Base-by-base conservation (phyloP, 2,888 invertebrate genomes). In the Ormyrus pomaceus region DNA sequence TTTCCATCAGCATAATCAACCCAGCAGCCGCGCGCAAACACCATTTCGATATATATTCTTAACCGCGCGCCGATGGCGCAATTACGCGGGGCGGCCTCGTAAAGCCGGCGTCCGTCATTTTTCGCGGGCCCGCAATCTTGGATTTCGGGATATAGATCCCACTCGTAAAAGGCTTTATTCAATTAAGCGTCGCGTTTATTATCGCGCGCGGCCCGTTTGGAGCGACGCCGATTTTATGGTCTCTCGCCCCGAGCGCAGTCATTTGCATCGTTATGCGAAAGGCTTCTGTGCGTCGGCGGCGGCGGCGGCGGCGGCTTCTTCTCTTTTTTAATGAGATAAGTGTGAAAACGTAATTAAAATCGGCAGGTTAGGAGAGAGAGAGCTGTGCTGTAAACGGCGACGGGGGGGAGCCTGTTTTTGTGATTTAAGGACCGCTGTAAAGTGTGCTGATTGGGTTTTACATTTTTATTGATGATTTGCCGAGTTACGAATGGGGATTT, bases 141-240 rank as follows among this genome's bases (percentile, higher is more conserved):
- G 50, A 72, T 59, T 65, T 71, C 58, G 77, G 66, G 59, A 34
- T 3, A 3, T 3, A 3, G 45, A n/a, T n/a, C 10, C 6, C 7
- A 46, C 70, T 74, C 64, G 73, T 74, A 74, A 70, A 34, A 73
- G 68, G 61, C 61, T 73, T 74, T 69, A 69, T 79, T 79, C 73
- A 74, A 79, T 69, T 62, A 69, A 68, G 56, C 48, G 58, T 62
- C 68, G 66, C 13, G 73, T 74, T 79, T 79, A 74, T 79, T 79
- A 79, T 74, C 69, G 73, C 69, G 59, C 77, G 71, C 53, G 59
- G 48, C 55, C 48, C 56, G 19, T 68, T 62, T 65, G 56, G 50
- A 66, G 46, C 13, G 65, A 65, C 53, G 55, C 51, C 70, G 45
- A 51, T 56, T 70, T 70, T 65, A 70, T 51, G 62, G 13, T 11